Conservation (phyloP, 2,113 vertebrate genomes). For the Melozone crissalis region DNA sequence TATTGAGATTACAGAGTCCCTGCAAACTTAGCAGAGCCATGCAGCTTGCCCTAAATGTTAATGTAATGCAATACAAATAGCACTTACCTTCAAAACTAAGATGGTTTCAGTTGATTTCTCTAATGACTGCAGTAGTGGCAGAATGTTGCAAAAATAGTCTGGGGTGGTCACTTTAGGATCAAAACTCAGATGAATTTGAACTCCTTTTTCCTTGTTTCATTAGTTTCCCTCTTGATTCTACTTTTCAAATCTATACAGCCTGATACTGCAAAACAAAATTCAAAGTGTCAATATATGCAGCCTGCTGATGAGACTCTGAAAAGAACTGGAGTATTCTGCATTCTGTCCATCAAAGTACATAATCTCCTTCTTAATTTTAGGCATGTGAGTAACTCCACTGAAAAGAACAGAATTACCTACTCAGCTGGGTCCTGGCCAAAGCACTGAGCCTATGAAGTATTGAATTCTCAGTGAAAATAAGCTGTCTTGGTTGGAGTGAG, state of each 20-base stretch:
- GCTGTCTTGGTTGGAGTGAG: not conserved
- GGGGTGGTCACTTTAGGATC: not conserved
- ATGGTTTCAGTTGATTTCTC: not conserved
- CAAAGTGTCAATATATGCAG: not conserved
- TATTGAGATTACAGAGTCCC: not conserved
- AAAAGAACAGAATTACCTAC: not conserved
- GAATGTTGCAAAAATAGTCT: not conserved
- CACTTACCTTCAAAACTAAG: not conserved
- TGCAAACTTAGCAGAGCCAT: not conserved
- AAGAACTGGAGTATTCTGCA: not conserved
- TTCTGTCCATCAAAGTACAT: not conserved
- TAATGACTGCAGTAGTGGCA: not conserved
- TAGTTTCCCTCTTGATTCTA: not conserved
- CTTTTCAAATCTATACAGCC: not conserved
- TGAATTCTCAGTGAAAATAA: constrained; percentile 17
- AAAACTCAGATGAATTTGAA: not conserved
- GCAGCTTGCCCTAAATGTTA: not conserved
- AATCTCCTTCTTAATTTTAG: constrained; percentile 2
- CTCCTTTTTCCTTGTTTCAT: not conserved
- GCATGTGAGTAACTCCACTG: not conserved
- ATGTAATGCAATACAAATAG: not conserved
- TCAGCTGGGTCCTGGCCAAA: not conserved
- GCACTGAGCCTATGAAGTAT: not conserved
- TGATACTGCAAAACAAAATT: not conserved
- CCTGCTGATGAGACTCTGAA: not conserved